Base-by-base conservation (phyloP, 1,140 invertebrate genomes). In the Ditylenchus dipsaci region DNA sequence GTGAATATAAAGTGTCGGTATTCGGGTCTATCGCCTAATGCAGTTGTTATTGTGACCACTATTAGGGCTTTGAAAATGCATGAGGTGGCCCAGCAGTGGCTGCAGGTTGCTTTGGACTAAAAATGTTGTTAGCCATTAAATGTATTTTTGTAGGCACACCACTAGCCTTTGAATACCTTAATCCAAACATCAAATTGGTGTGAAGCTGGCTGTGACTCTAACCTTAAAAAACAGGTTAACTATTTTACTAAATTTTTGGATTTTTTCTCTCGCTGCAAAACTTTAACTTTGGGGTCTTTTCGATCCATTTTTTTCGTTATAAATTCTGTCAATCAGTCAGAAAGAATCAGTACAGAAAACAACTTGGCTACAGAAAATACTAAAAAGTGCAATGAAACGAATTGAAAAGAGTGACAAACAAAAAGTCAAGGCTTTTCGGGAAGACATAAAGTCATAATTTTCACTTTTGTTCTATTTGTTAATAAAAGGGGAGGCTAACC, bases 41-140 rank as follows among this genome's bases (percentile, higher is more conserved):
- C 90, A 77, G 90, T 92, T 23, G 93, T 98, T 0, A 85, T 98
- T 26, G 95, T 99, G 3, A 88, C 91, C 0, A 97, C 95, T 0
- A 87, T 98, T 15, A 86, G 95, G 75, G 95, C 95, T 17, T 86
- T 98, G 29, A 99, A 98, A 86, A 95, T 97, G 91, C 95, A 98
- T 84, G 95, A 95, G 95, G 95, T 63, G 95, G 94, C 0, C 91
- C 93, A 1, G 77, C 88, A 0, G 93, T 97, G 17, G 88, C 88
- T 0, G 88, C 93, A 1, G 75, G 73, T 61, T 63, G 43, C 13
- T n/a, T n/a, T 45, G n/a, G 29, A 45, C 17, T 1, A 66, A 21
- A 26, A 67, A 71, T 13, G 0, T 67, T 23, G 27, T 29, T 33
- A 0, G 60, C 49, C 47, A 42, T 71, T 1, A 49, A 15, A 75